These are phyloP conservation scores for Formica exsecta DNA, from an alignment of 1,140 invertebrate genomes.

Conservation along the genomic window DNA sequence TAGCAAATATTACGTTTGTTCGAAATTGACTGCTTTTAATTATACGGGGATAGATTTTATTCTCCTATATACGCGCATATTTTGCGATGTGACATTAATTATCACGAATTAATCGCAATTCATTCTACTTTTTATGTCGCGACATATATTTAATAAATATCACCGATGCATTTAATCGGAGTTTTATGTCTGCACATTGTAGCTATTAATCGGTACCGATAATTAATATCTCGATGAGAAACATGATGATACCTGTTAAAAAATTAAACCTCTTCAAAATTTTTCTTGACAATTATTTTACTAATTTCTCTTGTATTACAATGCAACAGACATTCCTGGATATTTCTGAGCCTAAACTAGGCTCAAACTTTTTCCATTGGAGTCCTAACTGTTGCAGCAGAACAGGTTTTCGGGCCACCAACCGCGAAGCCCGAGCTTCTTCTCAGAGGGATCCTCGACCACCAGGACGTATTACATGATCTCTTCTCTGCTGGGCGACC, in stretches of 20 bases:
- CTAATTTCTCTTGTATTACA: neutral
- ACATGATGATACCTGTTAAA: neutral
- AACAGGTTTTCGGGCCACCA: conserved; percentile 83
- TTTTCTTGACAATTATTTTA: conserved; percentile 20
- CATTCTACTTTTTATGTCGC: conserved; percentile 3
- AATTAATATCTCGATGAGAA: conserved; percentile 1
- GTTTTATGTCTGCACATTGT: neutral
- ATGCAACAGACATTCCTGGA: neutral
- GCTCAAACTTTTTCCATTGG: conserved; percentile 30
- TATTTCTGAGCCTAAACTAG: conserved; percentile 22
- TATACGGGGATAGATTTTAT: conserved; percentile 11
- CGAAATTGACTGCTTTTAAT: conserved; percentile 32
- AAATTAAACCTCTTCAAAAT: conserved; percentile 19
- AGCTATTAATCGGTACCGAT: conserved; percentile 4
- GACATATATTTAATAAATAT: conserved; percentile 21
- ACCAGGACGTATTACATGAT: conserved; percentile 83
- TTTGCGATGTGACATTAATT: neutral
- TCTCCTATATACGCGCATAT: neutral
- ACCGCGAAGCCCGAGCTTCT: conserved; percentile 71
- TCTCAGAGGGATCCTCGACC: conserved; percentile 73
- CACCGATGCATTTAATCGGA: neutral
- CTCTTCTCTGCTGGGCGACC: conserved; percentile 77
- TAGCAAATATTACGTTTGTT: conserved; percentile 25
- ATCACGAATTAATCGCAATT: neutral
- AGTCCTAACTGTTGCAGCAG: conserved; percentile 79